Evolutionary conservation across 2,888 invertebrate genomes (phyloP), one percentile per base, ranked within the genome.

Genomic region (Apamea epomidion): DNA sequence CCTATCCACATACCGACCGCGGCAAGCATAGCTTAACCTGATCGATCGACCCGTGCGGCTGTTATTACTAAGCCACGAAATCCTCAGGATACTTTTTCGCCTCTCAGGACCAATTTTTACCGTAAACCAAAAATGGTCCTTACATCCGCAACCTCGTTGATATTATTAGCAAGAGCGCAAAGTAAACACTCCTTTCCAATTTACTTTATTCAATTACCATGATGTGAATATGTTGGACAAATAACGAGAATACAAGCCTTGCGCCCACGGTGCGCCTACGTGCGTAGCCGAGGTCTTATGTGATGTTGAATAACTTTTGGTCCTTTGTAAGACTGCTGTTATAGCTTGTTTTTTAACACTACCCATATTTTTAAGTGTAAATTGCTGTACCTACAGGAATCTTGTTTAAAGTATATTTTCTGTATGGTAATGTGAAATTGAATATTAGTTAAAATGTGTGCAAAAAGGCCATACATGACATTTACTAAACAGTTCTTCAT

Each of bases 251-350:
- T 74, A 88, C 87, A 87, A 88, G 84, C 87, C 87, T 89, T 86
- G 90, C 88, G 79, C 90, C 90, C 90, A 90, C 90, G 81, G 65
- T n/a, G 71, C 88, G 82, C 90, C 88, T 87, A 90, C 90, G 80
- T 88, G 76, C 45, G 68, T 37, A 48, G 4, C 68, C 90, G 81
- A 90, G 88, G 90, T 82, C 85, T 82, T 83, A 60, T 74, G 73
- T 73, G 73, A 79, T 74, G 71, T 79, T 83, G 72, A 86, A 84
- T 79, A 78, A 78, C 25, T 76, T 70, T 82, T 70, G 67, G 21
- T 78, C 82, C 86, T 83, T 82, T 62, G 60, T 74, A 51, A 83
- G 42, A 83, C 65, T 86, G 60, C 16, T 68, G 42, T 58, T 71
- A 65, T 45, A 32, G 42, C 45, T 72, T 69, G 29, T 75, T 51